Evolutionary conservation across 2,797 vertebrate genomes (phyloP).

Genomic region (Sebastes reedi): DNA sequence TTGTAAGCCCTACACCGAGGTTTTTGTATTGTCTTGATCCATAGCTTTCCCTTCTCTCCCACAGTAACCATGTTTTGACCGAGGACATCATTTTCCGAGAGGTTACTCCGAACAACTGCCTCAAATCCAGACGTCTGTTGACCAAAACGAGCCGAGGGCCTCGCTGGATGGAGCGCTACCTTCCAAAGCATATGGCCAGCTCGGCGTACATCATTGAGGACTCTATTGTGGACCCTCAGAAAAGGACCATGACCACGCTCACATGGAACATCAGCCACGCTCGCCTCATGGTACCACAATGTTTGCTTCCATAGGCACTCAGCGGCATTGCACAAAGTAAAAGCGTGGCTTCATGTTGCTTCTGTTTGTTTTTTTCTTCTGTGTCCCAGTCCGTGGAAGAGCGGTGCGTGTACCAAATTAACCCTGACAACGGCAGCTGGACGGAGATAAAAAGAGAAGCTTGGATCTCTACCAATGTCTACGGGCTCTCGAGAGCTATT

Average conservation of each 20-base stretch:
- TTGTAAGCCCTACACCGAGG: neutral
- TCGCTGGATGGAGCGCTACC: constrained; percentile 93
- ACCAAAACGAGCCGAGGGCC: constrained; percentile 96
- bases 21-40: neutral
- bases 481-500: constrained; percentile 91
- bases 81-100: constrained; percentile 96
- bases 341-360: constrained; percentile 3
- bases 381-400: constrained; percentile 90
- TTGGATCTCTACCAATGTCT: constrained; percentile 94
- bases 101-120: constrained; percentile 92
- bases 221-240: constrained; percentile 93
- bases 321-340: neutral
- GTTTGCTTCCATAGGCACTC: neutral
- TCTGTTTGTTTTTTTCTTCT: neutral
- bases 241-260: constrained; percentile 93
- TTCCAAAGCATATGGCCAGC: constrained; percentile 92
- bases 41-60: neutral
- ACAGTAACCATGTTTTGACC: constrained; percentile 95
- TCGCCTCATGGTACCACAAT: constrained; percentile 88
- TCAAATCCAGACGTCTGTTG: constrained; percentile 93
- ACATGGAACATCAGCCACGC: constrained; percentile 98
- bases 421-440: constrained; percentile 90
- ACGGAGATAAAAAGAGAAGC: constrained; percentile 95
- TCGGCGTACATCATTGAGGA: constrained; percentile 97
- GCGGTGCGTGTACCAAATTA: constrained; percentile 89